These are phyloP conservation scores for Spinibarbus caldwelli DNA, from an alignment of 2,797 vertebrate species.

Conservation along the genomic window DNA sequence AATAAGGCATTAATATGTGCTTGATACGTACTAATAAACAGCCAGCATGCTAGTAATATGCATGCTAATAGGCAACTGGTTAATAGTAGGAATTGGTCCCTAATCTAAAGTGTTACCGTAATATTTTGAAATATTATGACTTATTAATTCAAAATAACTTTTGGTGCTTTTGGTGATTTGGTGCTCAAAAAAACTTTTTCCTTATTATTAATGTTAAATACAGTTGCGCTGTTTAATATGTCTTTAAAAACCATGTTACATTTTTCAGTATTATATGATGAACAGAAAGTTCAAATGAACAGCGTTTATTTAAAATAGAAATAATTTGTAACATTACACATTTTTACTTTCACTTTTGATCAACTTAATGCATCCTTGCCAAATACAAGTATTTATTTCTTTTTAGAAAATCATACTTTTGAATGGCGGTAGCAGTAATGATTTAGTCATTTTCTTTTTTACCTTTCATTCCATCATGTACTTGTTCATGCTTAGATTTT, in stretches of 20 bases:
- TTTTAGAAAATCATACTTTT: no score
- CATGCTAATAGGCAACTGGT: no score
- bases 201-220: not conserved
- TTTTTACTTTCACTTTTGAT: not conserved
- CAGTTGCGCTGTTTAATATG: not conserved
- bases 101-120: not conserved
- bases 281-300: not conserved
- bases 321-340: not conserved
- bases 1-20: not conserved
- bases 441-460: not conserved
- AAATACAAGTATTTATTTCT: not conserved
- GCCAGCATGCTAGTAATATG: not conserved
- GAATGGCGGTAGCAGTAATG: not conserved
- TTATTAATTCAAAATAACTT: not conserved
- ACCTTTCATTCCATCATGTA: not conserved
- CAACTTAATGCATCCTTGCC: not conserved
- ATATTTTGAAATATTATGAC: not conserved
- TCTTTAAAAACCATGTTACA: not conserved
- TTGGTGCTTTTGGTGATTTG: not conserved
- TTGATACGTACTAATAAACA: not conserved
- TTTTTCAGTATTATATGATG: not conserved
- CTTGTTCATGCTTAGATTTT: slow-evolving; percentile 16
- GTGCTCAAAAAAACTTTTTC: not conserved
- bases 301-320: not conserved
- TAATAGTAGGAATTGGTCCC: no score